Base-by-base conservation (phyloP, 2,888 invertebrate species). In the Camponotus fellah region DNA sequence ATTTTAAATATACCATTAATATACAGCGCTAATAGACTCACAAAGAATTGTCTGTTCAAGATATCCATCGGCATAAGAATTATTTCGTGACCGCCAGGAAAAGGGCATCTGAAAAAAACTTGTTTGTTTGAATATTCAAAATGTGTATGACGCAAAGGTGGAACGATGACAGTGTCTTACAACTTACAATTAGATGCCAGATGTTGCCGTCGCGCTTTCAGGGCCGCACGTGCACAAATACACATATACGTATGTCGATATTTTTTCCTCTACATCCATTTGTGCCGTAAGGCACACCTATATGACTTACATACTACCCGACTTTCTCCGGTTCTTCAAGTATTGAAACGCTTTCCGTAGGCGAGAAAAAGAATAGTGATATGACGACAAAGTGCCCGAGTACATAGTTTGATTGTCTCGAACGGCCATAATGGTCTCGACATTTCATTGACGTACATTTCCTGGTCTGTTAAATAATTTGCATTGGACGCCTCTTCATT, bases 281-380 rank as follows among this genome's bases (percentile, higher is more conserved):
- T 60, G 17, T 32, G 34, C 14, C 10, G 14, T 21, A 12, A 12
- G 3, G 34, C 40, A 17, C 21, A 34, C 37, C 37, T 46, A 76
- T 17, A 14, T 21, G 65, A 37, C 21, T 64, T 49, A 26, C 26
- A 26, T 26, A 46, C 46, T 6, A 21, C 46, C 60, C 12, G 65
- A 49, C 75, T 76, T 76, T 76, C 75, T 76, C 65, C 21, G 49
- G 14, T 65, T 76, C 75, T 65, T 76, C 75, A 49, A 76, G 65
- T 53, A 76, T 76, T 26, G 75, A 49, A 76, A 76, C 46, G 49
- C 21, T 76, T 65, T 65, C 65, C 17, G 65, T 49, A 37, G 75
- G 75, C 75, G 75, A 43, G 21, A 17, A 64, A 75, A 2, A 46
- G 43, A 43, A 32, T 26, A 32, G 14, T 26, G 46, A 8, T 62